These are phyloP conservation scores for Anguilla rostrata DNA, from an alignment of 2,113 vertebrate genomes.

Conservation along the genomic window DNA sequence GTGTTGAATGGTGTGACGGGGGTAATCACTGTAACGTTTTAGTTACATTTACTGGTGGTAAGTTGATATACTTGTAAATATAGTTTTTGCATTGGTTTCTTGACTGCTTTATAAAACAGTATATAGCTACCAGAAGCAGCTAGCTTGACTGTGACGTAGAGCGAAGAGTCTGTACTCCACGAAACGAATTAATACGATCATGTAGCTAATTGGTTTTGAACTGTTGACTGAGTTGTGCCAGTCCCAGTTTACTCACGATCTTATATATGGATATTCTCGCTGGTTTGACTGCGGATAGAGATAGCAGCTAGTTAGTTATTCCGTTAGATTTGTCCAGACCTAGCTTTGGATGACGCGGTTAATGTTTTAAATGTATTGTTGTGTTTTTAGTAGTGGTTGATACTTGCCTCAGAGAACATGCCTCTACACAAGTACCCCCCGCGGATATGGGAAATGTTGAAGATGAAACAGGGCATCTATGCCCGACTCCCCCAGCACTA, in stretches of 20 bases:
- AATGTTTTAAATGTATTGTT: not conserved
- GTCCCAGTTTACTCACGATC: no score
- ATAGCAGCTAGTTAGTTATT: not conserved
- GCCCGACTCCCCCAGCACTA: conserved; percentile 84
- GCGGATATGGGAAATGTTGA: conserved; percentile 76
- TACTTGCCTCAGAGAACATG: conserved; percentile 62
- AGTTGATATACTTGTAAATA: not conserved
- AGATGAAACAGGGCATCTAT: conserved; percentile 78
- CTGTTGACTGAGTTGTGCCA: no score
- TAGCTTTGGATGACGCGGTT: no score
- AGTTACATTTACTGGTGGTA: not conserved
- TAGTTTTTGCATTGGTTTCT: not conserved
- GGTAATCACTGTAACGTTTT: not conserved
- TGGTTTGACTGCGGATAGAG: not conserved
- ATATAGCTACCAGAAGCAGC: not conserved
- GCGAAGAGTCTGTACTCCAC: no score
- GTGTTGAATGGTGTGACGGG: not conserved
- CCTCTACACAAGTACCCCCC: conserved; percentile 79
- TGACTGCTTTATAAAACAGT: not conserved
- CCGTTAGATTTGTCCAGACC: not conserved
- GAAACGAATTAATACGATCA: no score
- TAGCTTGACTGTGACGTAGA: no score
- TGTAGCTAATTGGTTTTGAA: not conserved
- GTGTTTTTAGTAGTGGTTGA: not conserved
- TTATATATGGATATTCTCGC: not conserved